Percentiles rank a stretch among this genome's conserved stretches.
These are phyloP conservation scores for Seira musarum DNA, from an alignment of 2,888 invertebrate genomes.

Conservation along the genomic window DNA sequence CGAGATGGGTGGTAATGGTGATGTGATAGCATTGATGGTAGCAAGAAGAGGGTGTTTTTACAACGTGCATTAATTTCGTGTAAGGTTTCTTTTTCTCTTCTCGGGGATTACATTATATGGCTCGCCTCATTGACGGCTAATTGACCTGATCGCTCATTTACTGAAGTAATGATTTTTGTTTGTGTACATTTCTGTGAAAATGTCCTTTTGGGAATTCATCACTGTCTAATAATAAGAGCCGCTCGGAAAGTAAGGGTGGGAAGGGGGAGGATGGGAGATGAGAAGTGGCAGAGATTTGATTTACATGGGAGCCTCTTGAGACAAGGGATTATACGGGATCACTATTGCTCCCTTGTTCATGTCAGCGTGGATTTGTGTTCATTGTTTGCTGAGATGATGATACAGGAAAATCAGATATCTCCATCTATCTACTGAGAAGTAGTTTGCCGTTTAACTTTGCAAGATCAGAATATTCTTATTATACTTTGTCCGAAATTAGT, in stretches of 20 bases:
- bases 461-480: too few species aligned
- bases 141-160: slow-evolving; percentile 65
- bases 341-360: too few species aligned
- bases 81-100: neutral
- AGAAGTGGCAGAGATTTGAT: neutral
- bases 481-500: too few species aligned
- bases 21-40: slow-evolving; percentile 36
- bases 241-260: neutral
- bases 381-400: too few species aligned
- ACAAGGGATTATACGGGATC: neutral
- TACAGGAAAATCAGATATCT: too few species aligned
- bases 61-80: slow-evolving; percentile 2
- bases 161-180: slow-evolving; percentile 18
- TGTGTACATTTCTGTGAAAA: slow-evolving; percentile 24
- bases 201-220: slow-evolving; percentile 56
- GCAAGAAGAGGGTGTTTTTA: slow-evolving; percentile 27
- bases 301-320: slow-evolving; percentile 26
- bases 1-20: slow-evolving; percentile 1
- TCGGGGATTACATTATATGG: slow-evolving; percentile 37
- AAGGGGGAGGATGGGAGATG: neutral
- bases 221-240: slow-evolving; percentile 28
- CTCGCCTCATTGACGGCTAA: slow-evolving; percentile 65
- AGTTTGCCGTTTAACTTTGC: too few species aligned
- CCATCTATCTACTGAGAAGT: too few species aligned
- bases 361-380: too few species aligned